A percentile compares a stretch with the other conserved stretches of the same genome.
Conservation (phyloP, 2,113 vertebrate species). For the Stegastes partitus region DNA sequence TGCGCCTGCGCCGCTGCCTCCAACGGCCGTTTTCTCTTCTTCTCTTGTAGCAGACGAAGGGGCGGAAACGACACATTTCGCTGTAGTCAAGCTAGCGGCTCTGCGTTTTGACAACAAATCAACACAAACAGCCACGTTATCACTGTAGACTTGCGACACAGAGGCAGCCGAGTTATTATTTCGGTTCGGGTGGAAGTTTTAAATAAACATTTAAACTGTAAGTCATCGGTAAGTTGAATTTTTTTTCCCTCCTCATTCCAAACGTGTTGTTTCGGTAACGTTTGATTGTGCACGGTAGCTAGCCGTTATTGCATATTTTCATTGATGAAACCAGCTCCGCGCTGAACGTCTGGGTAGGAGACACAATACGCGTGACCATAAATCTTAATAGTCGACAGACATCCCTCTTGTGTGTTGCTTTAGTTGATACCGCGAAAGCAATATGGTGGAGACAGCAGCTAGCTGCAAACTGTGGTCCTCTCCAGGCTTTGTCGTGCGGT, state of each 20-base stretch:
- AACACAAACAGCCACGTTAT: conserved; percentile 30
- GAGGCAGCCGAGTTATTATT: background rate
- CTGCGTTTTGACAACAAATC: conserved; percentile 35
- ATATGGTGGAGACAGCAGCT: conserved; percentile 66
- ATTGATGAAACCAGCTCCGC: background rate
- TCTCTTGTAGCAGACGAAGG: conserved; percentile 61
- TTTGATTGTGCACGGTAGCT: conserved; percentile 50
- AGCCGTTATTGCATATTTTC: conserved; percentile 8
- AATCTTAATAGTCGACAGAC: background rate
- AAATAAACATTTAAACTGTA: conserved; percentile 10
- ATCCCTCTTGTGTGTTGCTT: background rate
- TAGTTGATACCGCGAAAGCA: conserved; percentile 44
- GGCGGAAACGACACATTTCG: conserved; percentile 68
- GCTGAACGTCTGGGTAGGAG: too few species aligned
- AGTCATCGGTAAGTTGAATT: conserved; percentile 71
- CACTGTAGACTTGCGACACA: background rate
- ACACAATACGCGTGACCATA: too few species aligned
- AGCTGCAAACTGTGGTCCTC: conserved; percentile 25
- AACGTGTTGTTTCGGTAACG: conserved; percentile 42
- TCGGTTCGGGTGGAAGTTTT: conserved; percentile 6
- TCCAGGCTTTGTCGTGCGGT: conserved; percentile 52
- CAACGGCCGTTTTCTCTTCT: background rate
- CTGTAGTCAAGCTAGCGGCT: conserved; percentile 40
- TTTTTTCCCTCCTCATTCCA: conserved; percentile 41
- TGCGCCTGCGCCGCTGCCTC: conserved; percentile 9